Conservation (phyloP, 1,140 invertebrate species). For the Ptiloglossa arizonensis region DNA sequence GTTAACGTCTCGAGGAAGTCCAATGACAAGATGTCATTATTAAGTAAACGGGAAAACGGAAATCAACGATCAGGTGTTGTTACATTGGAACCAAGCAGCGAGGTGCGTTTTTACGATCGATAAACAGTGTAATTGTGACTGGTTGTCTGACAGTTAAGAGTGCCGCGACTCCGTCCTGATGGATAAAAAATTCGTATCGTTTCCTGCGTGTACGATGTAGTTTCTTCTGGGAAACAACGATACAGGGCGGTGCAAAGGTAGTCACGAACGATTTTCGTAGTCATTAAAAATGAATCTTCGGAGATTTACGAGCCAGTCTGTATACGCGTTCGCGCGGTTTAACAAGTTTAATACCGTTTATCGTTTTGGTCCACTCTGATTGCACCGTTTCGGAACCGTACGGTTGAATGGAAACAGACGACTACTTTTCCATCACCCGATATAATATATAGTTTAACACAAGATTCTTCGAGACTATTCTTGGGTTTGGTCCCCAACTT, state of each 20-base stretch:
- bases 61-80: conserved; percentile 30
- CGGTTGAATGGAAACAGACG: too few species aligned
- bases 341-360: too few species aligned
- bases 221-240: background rate
- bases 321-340: too few species aligned
- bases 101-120: conserved; percentile 20
- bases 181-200: conserved; percentile 15
- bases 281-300: background rate
- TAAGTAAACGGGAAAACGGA: conserved; percentile 33
- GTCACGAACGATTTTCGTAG: background rate
- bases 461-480: too few species aligned
- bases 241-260: background rate
- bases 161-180: background rate
- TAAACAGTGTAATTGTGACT: conserved; percentile 43
- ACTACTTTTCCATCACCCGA: too few species aligned
- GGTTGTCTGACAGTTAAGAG: conserved; percentile 15
- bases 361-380: too few species aligned
- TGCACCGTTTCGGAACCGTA: too few species aligned
- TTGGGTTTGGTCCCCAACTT: too few species aligned
- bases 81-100: background rate
- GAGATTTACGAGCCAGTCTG: too few species aligned
- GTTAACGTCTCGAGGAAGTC: background rate
- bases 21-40: conserved; percentile 36
- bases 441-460: too few species aligned
- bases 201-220: conserved; percentile 20